Evolutionary conservation across 2,888 invertebrate genomes (phyloP).

Genomic region (Zhengitettix transpicula): DNA sequence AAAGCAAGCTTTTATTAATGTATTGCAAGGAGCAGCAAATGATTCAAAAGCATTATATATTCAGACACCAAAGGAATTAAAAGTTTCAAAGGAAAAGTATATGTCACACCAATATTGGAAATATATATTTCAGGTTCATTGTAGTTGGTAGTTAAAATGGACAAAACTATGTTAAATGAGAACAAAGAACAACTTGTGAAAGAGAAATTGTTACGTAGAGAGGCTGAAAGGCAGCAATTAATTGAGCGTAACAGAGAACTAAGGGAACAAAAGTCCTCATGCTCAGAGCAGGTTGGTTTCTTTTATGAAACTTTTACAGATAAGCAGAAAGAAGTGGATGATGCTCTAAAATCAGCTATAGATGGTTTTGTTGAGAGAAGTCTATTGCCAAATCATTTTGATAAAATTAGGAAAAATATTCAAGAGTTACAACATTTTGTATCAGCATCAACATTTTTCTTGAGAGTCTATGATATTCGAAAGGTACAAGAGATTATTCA

Average conservation of each 20-base stretch:
- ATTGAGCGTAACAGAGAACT: constrained; percentile 47
- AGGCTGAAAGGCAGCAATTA: constrained; percentile 45
- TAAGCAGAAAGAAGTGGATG: constrained; percentile 46
- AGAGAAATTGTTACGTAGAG: constrained; percentile 32
- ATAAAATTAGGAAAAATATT: constrained; percentile 52
- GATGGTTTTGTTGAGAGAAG: constrained; percentile 26
- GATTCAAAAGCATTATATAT: constrained; percentile 28
- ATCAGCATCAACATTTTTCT: constrained; percentile 60
- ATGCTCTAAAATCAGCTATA: constrained; percentile 17
- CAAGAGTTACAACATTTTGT: constrained; percentile 61
- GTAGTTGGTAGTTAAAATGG: constrained; percentile 17
- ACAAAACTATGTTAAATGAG: constrained; percentile 30
- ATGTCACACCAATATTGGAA: background rate
- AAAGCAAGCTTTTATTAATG: constrained; percentile 23
- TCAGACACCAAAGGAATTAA: constrained; percentile 28
- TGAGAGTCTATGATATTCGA: constrained; percentile 66
- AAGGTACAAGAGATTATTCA: constrained; percentile 58
- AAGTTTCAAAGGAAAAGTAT: background rate
- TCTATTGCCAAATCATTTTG: constrained; percentile 41
- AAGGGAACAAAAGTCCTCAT: constrained; percentile 40
- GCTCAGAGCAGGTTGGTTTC: constrained; percentile 49
- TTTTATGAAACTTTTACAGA: constrained; percentile 53
- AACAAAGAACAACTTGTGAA: constrained; percentile 28
- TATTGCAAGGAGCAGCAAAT: constrained; percentile 33
- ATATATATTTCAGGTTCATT: background rate